Conservation (phyloP, 1,140 invertebrate species). For the Euborellia annulipes region DNA sequence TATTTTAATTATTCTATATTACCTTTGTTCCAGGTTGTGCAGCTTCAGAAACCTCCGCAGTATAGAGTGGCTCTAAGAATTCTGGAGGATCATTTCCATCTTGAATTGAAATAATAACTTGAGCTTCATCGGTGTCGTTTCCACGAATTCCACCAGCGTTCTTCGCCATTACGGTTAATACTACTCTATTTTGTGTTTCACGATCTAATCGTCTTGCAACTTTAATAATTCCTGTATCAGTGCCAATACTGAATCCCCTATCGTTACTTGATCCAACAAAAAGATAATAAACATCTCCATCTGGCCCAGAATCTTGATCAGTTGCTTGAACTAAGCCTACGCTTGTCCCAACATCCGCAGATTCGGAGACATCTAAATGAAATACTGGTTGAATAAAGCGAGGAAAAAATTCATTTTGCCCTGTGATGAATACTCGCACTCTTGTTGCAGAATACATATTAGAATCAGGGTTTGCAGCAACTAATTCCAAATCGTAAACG, state of each 20-base stretch:
- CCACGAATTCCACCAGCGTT: conserved; percentile 82
- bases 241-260: conserved; percentile 74
- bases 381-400: conserved; percentile 83
- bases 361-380: conserved; percentile 86
- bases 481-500: conserved; percentile 58
- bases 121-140: conserved; percentile 89
- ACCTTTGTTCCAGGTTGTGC: conserved; percentile 49
- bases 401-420: conserved; percentile 85
- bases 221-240: conserved; percentile 66
- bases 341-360: conserved; percentile 67
- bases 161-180: conserved; percentile 85
- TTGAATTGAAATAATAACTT: conserved; percentile 82
- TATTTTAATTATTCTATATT: too few relatives aligned
- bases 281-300: conserved; percentile 81
- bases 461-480: conserved; percentile 78
- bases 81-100: conserved; percentile 92
- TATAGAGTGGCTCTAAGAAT: conserved; percentile 61
- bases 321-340: conserved; percentile 77
- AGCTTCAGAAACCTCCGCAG: conserved; percentile 61
- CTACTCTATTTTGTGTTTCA: conserved; percentile 78
- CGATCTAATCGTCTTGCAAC: conserved; percentile 70
- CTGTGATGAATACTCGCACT: conserved; percentile 62
- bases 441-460: conserved; percentile 56
- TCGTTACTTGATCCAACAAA: conserved; percentile 88
- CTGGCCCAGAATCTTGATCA: conserved; percentile 80